phyloP scores from a whole-genome alignment of 2,113 vertebrate species.

The Athene noctua region DNA sequence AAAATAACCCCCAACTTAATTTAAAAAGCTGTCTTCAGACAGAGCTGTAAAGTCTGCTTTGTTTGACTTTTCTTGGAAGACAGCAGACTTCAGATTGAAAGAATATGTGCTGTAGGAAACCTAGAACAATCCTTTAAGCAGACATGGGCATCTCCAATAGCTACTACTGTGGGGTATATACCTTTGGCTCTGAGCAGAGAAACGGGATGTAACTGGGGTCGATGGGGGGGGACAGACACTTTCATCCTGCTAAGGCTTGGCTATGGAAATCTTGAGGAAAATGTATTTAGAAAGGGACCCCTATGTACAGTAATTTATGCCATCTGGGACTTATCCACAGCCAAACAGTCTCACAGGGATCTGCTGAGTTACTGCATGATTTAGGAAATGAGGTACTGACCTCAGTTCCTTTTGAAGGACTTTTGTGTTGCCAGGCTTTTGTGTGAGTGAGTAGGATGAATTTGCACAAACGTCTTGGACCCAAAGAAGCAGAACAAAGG shows the following conservation, averaged over 20 bases:
- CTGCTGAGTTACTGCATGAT: neutral
- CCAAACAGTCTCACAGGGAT: neutral
- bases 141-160: neutral
- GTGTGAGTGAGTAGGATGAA: neutral
- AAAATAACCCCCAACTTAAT: neutral
- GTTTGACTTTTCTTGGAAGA: slow-evolving; percentile 8
- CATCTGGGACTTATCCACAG: neutral
- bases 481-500: neutral
- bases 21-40: neutral
- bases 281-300: neutral
- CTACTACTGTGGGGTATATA: neutral
- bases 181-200: neutral
- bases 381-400: neutral
- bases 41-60: neutral
- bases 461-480: no score
- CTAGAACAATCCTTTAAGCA: neutral
- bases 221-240: rapidly evolving
- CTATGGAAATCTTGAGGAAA: neutral
- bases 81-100: neutral
- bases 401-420: neutral
- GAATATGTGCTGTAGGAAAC: neutral
- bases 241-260: neutral
- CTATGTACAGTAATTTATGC: neutral
- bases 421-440: neutral
- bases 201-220: neutral